A percentile compares a stretch with the other conserved stretches of the same genome.
These are phyloP conservation scores for Noctua janthina DNA, from an alignment of 2,888 invertebrate species.

Conservation along the genomic window DNA sequence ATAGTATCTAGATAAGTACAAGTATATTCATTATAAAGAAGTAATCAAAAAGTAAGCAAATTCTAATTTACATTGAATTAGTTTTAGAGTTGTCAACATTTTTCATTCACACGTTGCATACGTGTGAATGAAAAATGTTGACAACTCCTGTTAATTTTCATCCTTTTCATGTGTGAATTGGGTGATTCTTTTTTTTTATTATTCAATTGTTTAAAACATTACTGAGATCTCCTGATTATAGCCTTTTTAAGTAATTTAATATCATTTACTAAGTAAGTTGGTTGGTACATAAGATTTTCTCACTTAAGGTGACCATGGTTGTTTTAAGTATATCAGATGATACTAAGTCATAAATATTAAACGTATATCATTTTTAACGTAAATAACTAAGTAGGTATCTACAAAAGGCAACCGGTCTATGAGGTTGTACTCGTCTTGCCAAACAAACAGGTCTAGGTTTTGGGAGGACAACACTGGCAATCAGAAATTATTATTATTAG, in stretches of 20 bases:
- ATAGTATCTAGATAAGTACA: background rate
- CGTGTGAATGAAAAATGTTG: slow-evolving; percentile 18
- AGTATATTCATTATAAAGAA: no score
- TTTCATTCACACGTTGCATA: no score
- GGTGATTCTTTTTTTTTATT: background rate
- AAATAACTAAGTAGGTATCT: background rate
- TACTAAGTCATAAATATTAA: slow-evolving; percentile 1
- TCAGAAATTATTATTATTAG: background rate
- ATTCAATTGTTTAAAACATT: slow-evolving; percentile 16
- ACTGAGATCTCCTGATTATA: background rate
- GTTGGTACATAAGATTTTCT: background rate
- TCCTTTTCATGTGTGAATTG: background rate
- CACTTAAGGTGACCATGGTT: background rate
- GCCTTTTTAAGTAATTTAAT: background rate
- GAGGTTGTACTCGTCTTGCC: background rate
- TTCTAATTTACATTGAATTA: background rate
- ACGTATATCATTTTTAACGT: background rate
- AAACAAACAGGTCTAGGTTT: background rate
- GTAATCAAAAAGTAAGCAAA: background rate
- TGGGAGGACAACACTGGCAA: background rate
- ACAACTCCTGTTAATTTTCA: background rate
- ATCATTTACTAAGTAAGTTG: background rate
- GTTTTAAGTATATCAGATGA: background rate
- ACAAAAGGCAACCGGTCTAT: background rate
- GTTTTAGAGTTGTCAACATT: no score